Evolutionary conservation across 2,113 vertebrate genomes (phyloP).

Genomic region (Cisticola juncidis): DNA sequence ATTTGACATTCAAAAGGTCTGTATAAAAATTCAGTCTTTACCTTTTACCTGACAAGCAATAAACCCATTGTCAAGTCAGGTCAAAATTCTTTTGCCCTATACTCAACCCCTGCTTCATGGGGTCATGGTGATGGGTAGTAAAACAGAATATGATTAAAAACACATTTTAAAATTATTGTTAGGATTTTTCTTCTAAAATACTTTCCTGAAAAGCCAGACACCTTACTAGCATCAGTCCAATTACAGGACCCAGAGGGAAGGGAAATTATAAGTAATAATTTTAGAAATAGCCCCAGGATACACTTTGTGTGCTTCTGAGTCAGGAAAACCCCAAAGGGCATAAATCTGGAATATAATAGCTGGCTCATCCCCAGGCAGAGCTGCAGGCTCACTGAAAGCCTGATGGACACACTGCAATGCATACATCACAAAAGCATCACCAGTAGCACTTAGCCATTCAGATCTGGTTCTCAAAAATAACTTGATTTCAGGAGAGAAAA

Average conservation of each 20-base stretch:
- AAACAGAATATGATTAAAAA: neutral
- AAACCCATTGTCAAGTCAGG: neutral
- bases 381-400: neutral
- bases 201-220: neutral
- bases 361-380: neutral
- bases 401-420: neutral
- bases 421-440: neutral
- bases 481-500: neutral
- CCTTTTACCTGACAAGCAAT: neutral
- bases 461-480: neutral
- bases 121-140: neutral
- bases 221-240: neutral
- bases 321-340: neutral
- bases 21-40: neutral
- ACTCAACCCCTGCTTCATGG: neutral
- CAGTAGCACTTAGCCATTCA: neutral
- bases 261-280: constrained; percentile 15
- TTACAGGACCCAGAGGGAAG: neutral
- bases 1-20: neutral
- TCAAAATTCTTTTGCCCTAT: neutral
- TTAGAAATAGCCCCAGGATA: neutral
- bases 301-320: neutral
- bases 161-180: neutral
- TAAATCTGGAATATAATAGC: neutral
- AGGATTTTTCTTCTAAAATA: neutral